Evolutionary conservation across 2,888 invertebrate species (phyloP), one percentile per base, ranked within the genome.

Genomic region (Agrotis puta): DNA sequence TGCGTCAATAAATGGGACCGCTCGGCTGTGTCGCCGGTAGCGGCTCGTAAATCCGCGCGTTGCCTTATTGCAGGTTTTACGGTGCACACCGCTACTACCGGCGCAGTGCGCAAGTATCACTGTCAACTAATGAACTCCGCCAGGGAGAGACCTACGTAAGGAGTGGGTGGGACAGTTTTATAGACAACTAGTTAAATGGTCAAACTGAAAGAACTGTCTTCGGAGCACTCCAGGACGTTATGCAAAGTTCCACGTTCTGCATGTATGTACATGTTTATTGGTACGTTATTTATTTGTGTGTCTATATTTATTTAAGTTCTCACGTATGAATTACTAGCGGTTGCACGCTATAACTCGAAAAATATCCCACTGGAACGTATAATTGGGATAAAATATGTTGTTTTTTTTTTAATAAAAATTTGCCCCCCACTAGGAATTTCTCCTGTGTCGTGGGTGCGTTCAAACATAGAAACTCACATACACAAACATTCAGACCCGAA

Each of bases 51-150:
- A 85, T 77, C 79, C 58, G 43, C n/a, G 63, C 62, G 64, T 45
- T 51, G 61, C 59, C 64, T 80, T 85, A 85, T 82, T 82, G 79
- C 79, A 82, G 45, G 66, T 76, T 81, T 85, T 81, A 84, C 71
- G 78, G 67, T 79, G 74, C 81, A 79, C 81, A 79, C 50, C 63
- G 61, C 20, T 5, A 13, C 39, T 39, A 39, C 39, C 11, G 39
- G 39, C 39, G 39, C 39, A 39, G 9, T 39, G 39, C 39, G 39
- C 39, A 39, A 9, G 39, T 39, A 39, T 70, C 61, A 56, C 61
- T 56, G 62, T 33, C 6, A 16, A 59, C 76, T 75, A 78, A 81
- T 84, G 68, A 84, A 78, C 73, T 81, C 64, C 53, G 22, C 7
- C 24, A 18, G 18, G 43, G 39, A 47, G n/a, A 11, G 14, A 20